These are phyloP conservation scores for Drosophila funebris DNA, from an alignment of 1,140 invertebrate genomes.

Conservation along the genomic window DNA sequence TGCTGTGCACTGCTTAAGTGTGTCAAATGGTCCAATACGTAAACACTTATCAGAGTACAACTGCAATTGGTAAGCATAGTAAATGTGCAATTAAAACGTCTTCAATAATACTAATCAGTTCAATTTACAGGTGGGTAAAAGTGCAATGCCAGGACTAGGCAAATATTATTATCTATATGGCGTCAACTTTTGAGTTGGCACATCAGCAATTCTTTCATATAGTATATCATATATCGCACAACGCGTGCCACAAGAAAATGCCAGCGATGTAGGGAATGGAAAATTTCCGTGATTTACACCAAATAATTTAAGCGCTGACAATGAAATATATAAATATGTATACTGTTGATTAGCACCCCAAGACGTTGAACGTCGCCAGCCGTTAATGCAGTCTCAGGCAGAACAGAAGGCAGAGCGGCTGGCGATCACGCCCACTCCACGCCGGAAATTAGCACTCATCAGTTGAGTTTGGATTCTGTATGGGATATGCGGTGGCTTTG, in stretches of 20 bases:
- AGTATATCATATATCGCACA: background rate
- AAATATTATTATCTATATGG: background rate
- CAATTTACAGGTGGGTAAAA: slow-evolving; percentile 7
- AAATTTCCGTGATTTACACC: slow-evolving; percentile 72
- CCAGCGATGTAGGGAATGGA: slow-evolving; percentile 51
- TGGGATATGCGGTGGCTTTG: too few species aligned
- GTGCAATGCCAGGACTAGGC: background rate
- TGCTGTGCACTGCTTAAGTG: background rate
- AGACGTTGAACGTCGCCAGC: background rate
- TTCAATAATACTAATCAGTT: slow-evolving; percentile 4
- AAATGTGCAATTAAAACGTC: background rate
- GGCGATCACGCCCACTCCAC: slow-evolving; percentile 33
- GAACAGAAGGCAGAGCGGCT: background rate
- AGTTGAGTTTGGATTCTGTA: slow-evolving; percentile 6
- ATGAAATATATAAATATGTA: slow-evolving; percentile 69
- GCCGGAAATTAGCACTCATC: slow-evolving; percentile 65
- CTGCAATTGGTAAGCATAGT: background rate
- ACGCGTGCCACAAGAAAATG: slow-evolving; percentile 59
- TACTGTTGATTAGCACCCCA: slow-evolving; percentile 63
- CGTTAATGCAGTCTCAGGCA: background rate
- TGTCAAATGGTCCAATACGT: slow-evolving; percentile 9
- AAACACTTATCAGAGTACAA: background rate
- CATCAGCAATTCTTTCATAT: background rate
- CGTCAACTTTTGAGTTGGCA: background rate
- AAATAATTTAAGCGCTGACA: slow-evolving; percentile 61